Evolutionary conservation across 2,888 invertebrate genomes (phyloP).

Genomic region (Syrphus vitripennis): DNA sequence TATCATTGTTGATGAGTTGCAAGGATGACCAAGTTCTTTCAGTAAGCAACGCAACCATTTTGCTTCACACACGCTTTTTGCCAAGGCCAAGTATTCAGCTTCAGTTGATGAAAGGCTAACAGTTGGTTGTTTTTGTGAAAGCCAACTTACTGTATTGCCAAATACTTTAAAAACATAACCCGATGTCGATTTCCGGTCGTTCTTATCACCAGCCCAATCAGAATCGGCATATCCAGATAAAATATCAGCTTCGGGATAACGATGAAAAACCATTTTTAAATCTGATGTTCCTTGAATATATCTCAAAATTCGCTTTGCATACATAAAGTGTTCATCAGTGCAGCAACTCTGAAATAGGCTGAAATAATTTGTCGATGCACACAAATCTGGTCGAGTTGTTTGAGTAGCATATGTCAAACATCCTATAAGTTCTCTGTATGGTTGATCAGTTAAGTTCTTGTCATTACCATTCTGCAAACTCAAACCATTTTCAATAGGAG

Average conservation of each 20-base stretch:
- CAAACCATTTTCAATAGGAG: constrained; percentile 30
- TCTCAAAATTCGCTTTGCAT: constrained; percentile 40
- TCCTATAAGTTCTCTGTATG: constrained; percentile 21
- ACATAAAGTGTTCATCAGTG: constrained; percentile 28
- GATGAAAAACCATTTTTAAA: constrained; percentile 24
- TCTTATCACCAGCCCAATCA: no score
- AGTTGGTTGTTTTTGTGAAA: constrained; percentile 40
- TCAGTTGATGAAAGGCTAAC: constrained; percentile 51
- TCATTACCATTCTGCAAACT: not conserved
- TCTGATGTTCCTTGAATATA: constrained; percentile 37
- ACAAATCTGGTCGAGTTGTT: constrained; percentile 46
- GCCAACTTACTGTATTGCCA: constrained; percentile 29
- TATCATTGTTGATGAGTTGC: not conserved
- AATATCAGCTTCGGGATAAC: constrained; percentile 32
- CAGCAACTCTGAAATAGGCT: constrained; percentile 46
- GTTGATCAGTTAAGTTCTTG: not conserved
- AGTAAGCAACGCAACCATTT: no score
- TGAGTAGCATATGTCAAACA: constrained; percentile 24
- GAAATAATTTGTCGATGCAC: constrained; percentile 42
- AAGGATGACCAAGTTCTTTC: not conserved
- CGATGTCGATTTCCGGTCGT: no score
- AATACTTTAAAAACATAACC: constrained; percentile 35
- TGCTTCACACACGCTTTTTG: not conserved
- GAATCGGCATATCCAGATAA: not conserved
- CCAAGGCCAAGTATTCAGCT: constrained; percentile 48